These are phyloP conservation scores for Heliconius hermathena DNA, from an alignment of 1,140 invertebrate species.

Conservation along the genomic window DNA sequence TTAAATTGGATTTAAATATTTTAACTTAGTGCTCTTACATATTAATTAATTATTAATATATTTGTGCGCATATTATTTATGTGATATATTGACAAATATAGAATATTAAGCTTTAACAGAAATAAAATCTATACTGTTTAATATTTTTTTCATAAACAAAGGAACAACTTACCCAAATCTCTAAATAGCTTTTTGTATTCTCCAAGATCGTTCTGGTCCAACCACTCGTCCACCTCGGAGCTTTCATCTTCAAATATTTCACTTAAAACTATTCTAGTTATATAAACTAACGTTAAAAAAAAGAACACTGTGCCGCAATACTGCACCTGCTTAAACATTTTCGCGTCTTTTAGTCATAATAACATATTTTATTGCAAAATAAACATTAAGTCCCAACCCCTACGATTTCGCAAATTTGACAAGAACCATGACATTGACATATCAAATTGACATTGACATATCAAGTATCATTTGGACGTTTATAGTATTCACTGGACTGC, in stretches of 20 bases:
- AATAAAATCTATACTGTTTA: no score
- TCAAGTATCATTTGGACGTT: background rate
- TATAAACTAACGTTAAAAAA: conserved; percentile 62
- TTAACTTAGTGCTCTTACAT: no score
- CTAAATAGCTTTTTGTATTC: conserved; percentile 86
- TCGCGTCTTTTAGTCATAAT: conserved; percentile 39
- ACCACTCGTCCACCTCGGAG: conserved; percentile 86
- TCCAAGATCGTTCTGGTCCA: conserved; percentile 86
- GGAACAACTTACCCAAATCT: conserved; percentile 84
- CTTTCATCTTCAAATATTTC: conserved; percentile 79
- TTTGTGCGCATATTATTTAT: no score
- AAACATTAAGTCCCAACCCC: conserved; percentile 26
- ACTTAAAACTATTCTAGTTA: conserved; percentile 59
- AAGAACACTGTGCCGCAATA: conserved; percentile 61
- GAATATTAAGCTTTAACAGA: no score
- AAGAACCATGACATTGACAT: background rate
- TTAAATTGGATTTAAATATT: background rate
- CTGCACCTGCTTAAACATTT: conserved; percentile 60
- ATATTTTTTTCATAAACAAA: no score
- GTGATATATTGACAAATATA: no score
- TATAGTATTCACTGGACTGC: background rate
- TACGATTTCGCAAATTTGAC: conserved; percentile 15
- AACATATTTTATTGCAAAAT: conserved; percentile 32
- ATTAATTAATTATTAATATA: no score
- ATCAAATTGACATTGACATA: background rate